Conservation (phyloP, 2,888 invertebrate species). For the Phoenoteleia sp. region DNA sequence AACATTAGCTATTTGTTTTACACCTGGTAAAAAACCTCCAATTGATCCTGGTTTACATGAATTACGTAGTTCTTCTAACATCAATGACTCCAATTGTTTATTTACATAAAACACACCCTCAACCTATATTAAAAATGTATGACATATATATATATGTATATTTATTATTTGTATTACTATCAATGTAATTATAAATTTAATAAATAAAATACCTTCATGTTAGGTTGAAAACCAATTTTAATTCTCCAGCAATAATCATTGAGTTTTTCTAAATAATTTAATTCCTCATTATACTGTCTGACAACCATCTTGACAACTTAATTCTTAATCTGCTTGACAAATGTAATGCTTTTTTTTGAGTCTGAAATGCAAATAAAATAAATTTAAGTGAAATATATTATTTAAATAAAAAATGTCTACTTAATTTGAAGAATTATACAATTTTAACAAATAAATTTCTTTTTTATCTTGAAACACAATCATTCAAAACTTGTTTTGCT, state of each 20-base stretch:
- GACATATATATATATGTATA: conserved; percentile 7
- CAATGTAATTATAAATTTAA: neutral
- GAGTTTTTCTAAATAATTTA: conserved; percentile 96
- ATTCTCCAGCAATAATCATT: conserved; percentile 96
- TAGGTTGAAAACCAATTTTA: conserved; percentile 99
- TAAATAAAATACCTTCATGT: conserved; percentile 95
- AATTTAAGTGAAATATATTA: no score
- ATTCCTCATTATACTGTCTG: conserved; percentile 96
- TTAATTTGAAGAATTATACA: no score
- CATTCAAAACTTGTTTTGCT: no score
- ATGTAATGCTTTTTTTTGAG: no score
- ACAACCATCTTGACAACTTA: conserved; percentile 91
- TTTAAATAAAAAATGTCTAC: no score
- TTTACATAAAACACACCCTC: conserved; percentile 99
- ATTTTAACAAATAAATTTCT: no score
- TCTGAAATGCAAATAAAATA: no score
- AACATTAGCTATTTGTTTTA: conserved; percentile 99
- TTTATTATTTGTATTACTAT: no score
- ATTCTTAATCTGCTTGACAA: no score
- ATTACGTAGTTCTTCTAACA: conserved; percentile 98
- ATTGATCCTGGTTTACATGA: conserved; percentile 95
- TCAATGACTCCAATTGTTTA: conserved; percentile 95
- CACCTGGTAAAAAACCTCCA: conserved; percentile 99
- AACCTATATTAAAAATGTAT: no score
- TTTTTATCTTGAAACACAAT: no score